phyloP scores from a whole-genome alignment of 2,888 invertebrate genomes.

The Antheraea assamensis region DNA sequence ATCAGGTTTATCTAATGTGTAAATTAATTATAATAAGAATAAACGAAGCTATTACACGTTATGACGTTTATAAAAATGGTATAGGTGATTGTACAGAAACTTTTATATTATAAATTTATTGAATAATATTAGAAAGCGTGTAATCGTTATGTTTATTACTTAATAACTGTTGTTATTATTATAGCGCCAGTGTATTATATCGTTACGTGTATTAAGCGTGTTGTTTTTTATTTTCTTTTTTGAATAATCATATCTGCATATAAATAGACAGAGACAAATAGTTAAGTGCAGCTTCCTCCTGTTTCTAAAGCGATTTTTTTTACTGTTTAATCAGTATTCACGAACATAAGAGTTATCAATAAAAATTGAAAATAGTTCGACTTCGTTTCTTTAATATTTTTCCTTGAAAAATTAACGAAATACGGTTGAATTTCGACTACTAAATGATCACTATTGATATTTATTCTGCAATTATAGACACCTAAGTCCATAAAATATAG shows the following conservation, averaged over 20 bases:
- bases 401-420: too few species aligned
- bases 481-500: not conserved
- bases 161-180: not conserved
- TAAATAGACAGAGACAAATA: too few species aligned
- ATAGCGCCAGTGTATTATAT: not conserved
- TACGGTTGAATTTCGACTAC: too few species aligned
- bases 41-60: not conserved
- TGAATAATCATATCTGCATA: not conserved
- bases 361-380: too few species aligned
- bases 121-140: conserved; percentile 9
- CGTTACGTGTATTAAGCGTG: not conserved
- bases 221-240: not conserved
- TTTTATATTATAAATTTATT: not conserved
- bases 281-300: too few species aligned
- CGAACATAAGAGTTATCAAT: too few species aligned
- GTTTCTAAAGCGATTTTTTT: too few species aligned
- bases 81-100: not conserved
- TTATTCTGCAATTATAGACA: not conserved
- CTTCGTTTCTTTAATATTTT: too few species aligned
- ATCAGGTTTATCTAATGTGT: not conserved
- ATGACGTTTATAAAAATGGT: not conserved
- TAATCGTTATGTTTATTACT: conserved; percentile 1
- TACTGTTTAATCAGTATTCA: too few species aligned
- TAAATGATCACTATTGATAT: not conserved
- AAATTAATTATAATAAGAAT: not conserved